phyloP scores from a whole-genome alignment of 2,888 invertebrate species.

The Lobophora halterata region DNA sequence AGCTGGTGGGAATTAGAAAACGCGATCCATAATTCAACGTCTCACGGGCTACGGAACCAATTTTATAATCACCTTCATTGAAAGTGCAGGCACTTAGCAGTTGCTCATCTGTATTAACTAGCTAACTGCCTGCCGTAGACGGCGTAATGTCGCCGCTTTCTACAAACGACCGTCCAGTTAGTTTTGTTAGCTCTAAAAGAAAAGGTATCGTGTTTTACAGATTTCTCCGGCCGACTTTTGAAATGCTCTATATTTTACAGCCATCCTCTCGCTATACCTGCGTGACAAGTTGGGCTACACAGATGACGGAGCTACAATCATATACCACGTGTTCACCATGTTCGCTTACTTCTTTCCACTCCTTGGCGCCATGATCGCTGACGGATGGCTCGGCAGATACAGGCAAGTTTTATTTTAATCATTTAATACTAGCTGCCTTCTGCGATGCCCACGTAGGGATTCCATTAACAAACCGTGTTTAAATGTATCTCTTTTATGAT shows the following conservation, averaged over 20 bases:
- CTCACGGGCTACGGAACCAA: not conserved
- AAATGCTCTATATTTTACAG: too few relatives aligned
- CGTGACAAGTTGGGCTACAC: constrained; percentile 87
- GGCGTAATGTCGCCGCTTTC: not conserved
- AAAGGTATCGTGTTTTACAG: too few relatives aligned
- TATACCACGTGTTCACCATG: constrained; percentile 95
- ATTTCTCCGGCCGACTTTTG: too few relatives aligned
- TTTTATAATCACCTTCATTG: not conserved
- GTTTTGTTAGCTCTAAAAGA: not conserved
- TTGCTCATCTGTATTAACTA: too few relatives aligned
- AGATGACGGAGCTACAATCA: constrained; percentile 88
- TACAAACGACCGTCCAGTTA: not conserved
- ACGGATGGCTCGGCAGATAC: constrained; percentile 95
- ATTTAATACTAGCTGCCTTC: too few relatives aligned
- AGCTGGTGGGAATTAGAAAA: not conserved
- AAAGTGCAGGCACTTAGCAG: not conserved
- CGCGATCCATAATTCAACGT: not conserved
- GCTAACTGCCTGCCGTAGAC: not conserved
- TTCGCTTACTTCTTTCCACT: constrained; percentile 94
- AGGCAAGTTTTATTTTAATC: constrained; percentile 56
- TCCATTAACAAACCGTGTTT: not conserved
- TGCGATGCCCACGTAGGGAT: too few relatives aligned
- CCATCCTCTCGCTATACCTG: constrained; percentile 95
- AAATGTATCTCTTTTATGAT: constrained; percentile 31
- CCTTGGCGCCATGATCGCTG: constrained; percentile 95